Evolutionary conservation across 2,113 vertebrate species (phyloP).

Genomic region (Brienomyrus brachyistius): DNA sequence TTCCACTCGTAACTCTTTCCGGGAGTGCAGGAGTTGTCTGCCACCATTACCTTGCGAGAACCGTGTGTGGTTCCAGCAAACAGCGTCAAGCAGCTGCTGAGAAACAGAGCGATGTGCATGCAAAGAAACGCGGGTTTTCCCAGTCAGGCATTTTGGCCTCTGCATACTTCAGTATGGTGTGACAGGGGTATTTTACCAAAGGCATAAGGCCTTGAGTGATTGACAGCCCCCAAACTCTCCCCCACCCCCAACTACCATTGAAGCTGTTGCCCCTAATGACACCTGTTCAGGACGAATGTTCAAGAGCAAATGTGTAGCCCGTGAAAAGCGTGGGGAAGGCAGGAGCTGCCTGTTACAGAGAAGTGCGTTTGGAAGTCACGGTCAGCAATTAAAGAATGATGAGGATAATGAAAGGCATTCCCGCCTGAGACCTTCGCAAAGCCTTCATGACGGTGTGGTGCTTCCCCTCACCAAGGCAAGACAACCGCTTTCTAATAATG

Average conservation of each 20-base stretch:
- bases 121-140: neutral
- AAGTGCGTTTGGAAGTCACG: neutral
- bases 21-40: neutral
- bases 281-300: neutral
- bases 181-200: neutral
- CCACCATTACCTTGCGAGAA: neutral
- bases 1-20: slow-evolving; percentile 31
- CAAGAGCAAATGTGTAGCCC: neutral
- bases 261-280: neutral
- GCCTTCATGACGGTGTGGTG: neutral
- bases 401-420: neutral
- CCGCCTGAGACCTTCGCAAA: neutral
- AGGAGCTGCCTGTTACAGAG: neutral
- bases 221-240: neutral
- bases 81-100: neutral
- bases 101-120: neutral
- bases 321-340: neutral
- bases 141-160: neutral
- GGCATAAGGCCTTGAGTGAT: neutral
- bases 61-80: neutral
- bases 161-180: neutral
- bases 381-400: neutral
- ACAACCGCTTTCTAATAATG: neutral
- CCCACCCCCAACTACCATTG: neutral
- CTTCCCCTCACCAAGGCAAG: neutral